These are phyloP conservation scores for Drosophila burlai DNA, from an alignment of 1,140 invertebrate genomes.

Conservation along the genomic window DNA sequence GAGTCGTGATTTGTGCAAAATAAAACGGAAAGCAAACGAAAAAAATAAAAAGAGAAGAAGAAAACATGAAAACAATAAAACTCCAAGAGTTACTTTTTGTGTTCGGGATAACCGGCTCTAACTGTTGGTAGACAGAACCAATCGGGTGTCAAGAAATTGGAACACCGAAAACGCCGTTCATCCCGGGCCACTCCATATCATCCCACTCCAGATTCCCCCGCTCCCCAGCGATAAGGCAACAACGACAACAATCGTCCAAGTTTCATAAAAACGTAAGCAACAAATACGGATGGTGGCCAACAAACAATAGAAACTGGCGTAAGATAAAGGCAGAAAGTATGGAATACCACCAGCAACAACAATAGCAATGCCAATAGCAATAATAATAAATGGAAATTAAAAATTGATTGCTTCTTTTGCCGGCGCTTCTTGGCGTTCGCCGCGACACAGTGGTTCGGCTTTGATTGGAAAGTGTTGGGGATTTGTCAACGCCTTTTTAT, in stretches of 20 bases:
- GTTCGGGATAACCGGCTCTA: slow-evolving; percentile 29
- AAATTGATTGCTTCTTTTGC: slow-evolving; percentile 75
- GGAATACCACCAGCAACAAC: slow-evolving; percentile 19
- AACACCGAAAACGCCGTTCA: slow-evolving; percentile 45
- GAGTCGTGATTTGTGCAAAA: slow-evolving; percentile 56
- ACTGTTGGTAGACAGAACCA: slow-evolving; percentile 51
- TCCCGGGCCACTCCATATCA: slow-evolving; percentile 7
- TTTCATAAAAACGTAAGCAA: slow-evolving; percentile 48
- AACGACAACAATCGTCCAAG: slow-evolving; percentile 27
- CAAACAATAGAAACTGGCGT: slow-evolving; percentile 58
- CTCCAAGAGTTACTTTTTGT: slow-evolving; percentile 41
- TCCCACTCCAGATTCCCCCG: slow-evolving; percentile 19
- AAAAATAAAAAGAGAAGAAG: slow-evolving; percentile 10
- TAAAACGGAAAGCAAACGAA: slow-evolving; percentile 54
- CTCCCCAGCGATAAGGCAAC: slow-evolving; percentile 26
- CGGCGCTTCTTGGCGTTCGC: slow-evolving; percentile 61
- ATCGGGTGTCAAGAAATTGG: slow-evolving; percentile 51
- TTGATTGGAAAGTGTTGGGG: slow-evolving; percentile 32
- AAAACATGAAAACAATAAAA: slow-evolving; percentile 42
- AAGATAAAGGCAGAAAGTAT: slow-evolving; percentile 36
- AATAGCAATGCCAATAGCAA: slow-evolving; percentile 43
- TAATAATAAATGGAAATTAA: slow-evolving; percentile 70
- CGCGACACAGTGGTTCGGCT: slow-evolving; percentile 43
- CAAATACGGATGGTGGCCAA: slow-evolving; percentile 34
- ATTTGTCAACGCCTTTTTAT: slow-evolving; percentile 1